phyloP scores from a whole-genome alignment of 2,888 invertebrate species.

The Pecten maximus region DNA sequence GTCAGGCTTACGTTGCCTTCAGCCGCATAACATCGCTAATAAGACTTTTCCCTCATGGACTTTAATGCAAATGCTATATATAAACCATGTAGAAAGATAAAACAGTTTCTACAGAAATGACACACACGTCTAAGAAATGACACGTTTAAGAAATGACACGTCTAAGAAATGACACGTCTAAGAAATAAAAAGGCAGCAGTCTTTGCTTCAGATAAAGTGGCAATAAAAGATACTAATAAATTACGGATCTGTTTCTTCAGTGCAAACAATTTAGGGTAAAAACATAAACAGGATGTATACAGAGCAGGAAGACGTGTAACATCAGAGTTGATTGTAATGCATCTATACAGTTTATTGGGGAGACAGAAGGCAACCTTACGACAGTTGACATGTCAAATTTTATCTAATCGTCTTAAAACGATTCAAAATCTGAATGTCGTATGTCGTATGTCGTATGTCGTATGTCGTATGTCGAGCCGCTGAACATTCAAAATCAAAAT shows the following conservation, averaged over 20 bases:
- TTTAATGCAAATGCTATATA: slow-evolving; percentile 37
- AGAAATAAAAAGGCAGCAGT: neutral
- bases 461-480: too few relatives aligned
- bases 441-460: too few relatives aligned
- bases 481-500: too few relatives aligned
- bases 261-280: neutral
- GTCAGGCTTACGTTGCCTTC: slow-evolving; percentile 55
- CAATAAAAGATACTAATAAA: neutral
- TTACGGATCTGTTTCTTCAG: neutral
- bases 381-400: too few relatives aligned
- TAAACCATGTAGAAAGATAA: slow-evolving; percentile 36
- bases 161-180: too few relatives aligned
- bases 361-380: too few relatives aligned
- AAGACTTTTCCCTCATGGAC: slow-evolving; percentile 46
- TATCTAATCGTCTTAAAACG: too few relatives aligned
- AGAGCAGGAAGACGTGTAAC: too few relatives aligned
- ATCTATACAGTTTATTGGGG: too few relatives aligned
- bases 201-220: neutral
- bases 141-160: too few relatives aligned
- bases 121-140: neutral
- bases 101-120: slow-evolving; percentile 35
- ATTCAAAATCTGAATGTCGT: too few relatives aligned
- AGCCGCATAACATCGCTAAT: slow-evolving; percentile 49
- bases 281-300: neutral
- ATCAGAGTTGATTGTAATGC: too few relatives aligned